phyloP scores from a whole-genome alignment of 2,888 invertebrate genomes.

The Lobophora halterata region DNA sequence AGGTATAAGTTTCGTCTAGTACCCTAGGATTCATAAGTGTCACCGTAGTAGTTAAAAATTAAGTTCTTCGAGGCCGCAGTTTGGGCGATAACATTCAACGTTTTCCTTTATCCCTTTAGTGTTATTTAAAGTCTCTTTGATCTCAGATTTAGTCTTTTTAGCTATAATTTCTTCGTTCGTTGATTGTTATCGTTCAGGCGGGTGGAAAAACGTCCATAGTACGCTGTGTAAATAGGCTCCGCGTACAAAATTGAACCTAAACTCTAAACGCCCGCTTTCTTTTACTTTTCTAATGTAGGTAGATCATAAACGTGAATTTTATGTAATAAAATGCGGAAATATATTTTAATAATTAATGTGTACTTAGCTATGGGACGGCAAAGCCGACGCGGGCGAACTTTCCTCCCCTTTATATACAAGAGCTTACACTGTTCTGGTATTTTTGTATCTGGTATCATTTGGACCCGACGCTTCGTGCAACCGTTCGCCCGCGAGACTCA shows the following conservation, averaged over 20 bases:
- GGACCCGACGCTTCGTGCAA: constrained; percentile 30
- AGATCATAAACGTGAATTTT: constrained; percentile 80
- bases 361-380: constrained; percentile 77
- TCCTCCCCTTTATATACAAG: constrained; percentile 26
- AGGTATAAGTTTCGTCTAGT: constrained; percentile 77
- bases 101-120: constrained; percentile 30
- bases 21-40: constrained; percentile 75
- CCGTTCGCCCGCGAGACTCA: constrained; percentile 73
- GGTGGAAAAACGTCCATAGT: constrained; percentile 78
- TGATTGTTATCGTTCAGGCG: constrained; percentile 50
- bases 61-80: constrained; percentile 68
- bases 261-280: constrained; percentile 73
- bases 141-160: constrained; percentile 57
- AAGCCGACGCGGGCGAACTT: constrained; percentile 72
- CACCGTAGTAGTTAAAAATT: constrained; percentile 71
- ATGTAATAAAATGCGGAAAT: constrained; percentile 80
- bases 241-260: constrained; percentile 76
- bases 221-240: constrained; percentile 79
- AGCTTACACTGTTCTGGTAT: constrained; percentile 25
- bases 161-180: constrained; percentile 40
- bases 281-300: constrained; percentile 77
- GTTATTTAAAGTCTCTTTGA: constrained; percentile 42
- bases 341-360: constrained; percentile 81
- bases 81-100: constrained; percentile 50
- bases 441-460: constrained; percentile 24